Conservation (phyloP, 1,140 invertebrate species). For the Drosophila arawakana region DNA sequence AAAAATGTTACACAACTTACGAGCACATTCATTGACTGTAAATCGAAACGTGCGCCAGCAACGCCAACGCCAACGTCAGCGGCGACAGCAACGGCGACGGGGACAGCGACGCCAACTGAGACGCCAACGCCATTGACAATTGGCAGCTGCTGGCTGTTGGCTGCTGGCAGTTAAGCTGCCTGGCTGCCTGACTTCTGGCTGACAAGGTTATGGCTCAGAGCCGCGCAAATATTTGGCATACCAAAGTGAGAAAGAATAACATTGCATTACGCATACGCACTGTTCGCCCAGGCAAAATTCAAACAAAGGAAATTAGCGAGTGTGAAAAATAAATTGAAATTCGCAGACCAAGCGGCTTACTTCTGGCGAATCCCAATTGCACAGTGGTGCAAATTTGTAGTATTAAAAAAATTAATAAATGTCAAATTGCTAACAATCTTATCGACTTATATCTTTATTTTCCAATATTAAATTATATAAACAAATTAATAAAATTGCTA, state of each 20-base stretch:
- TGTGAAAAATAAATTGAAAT: constrained; percentile 73
- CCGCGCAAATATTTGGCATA: constrained; percentile 72
- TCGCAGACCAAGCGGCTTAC: constrained; percentile 36
- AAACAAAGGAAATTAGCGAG: constrained; percentile 70
- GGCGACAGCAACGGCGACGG: constrained; percentile 20
- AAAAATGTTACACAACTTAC: constrained; percentile 76
- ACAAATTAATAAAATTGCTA: background rate
- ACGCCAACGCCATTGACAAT: constrained; percentile 64
- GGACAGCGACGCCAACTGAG: constrained; percentile 33
- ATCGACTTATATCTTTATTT: background rate
- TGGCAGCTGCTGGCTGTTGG: constrained; percentile 66
- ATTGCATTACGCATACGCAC: constrained; percentile 72
- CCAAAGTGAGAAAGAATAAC: constrained; percentile 44
- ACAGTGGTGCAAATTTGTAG: constrained; percentile 40
- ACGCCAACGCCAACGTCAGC: constrained; percentile 60
- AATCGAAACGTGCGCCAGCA: constrained; percentile 74
- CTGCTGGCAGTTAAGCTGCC: constrained; percentile 35
- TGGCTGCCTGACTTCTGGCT: constrained; percentile 22
- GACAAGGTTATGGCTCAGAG: constrained; percentile 73
- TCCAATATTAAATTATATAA: background rate
- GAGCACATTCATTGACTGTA: constrained; percentile 76
- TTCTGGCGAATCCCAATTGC: constrained; percentile 16
- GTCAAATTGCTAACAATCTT: no score
- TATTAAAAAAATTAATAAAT: background rate
- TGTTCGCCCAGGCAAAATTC: constrained; percentile 51